Conservation (phyloP, 2,113 vertebrate genomes). For the Canis aureus region DNA sequence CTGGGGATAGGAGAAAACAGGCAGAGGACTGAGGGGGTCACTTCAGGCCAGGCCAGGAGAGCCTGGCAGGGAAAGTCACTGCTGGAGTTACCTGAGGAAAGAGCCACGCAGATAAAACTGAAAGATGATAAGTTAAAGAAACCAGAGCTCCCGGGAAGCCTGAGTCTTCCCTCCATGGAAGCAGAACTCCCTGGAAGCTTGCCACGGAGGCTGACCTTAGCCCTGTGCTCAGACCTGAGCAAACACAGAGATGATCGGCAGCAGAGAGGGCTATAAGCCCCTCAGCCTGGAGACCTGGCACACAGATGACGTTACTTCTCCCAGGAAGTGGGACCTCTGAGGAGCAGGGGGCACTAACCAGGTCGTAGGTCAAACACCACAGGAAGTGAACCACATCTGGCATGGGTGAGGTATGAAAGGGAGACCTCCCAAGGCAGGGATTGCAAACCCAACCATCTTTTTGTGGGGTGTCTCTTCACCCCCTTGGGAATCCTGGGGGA, state of each 20-base stretch:
- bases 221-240: neutral
- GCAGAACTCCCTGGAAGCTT: constrained; percentile 64
- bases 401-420: neutral
- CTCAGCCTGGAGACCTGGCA: neutral
- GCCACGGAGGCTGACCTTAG: constrained; percentile 42
- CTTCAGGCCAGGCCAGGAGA: constrained; percentile 68
- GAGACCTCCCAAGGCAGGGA: neutral
- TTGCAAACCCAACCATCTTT: neutral
- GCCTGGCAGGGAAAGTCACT: constrained; percentile 60
- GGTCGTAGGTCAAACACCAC: neutral
- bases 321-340: neutral
- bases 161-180: constrained; percentile 41
- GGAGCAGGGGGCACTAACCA: neutral
- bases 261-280: neutral
- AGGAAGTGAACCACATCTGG: neutral
- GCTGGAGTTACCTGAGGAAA: constrained; percentile 79
- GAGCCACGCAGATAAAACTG: constrained; percentile 75
- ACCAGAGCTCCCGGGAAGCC: constrained; percentile 73
- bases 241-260: neutral
- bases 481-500: too few relatives aligned
- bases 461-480: neutral
- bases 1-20: neutral
- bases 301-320: neutral
- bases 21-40: constrained; percentile 44
- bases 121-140: constrained; percentile 79